Evolutionary conservation across 2,888 invertebrate species (phyloP).

Genomic region (Callyntrura guangdongensis): DNA sequence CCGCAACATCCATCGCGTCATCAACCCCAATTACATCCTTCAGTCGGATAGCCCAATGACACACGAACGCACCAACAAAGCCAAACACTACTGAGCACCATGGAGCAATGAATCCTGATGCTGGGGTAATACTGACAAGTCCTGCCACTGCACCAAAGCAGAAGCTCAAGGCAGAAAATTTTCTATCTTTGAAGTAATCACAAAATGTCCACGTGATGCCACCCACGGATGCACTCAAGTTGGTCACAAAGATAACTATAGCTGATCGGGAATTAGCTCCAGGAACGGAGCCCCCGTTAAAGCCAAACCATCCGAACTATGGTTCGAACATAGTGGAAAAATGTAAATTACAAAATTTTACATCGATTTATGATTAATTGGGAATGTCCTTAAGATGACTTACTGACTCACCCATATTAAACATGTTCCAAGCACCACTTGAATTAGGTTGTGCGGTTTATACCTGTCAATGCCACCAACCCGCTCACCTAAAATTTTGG

Average conservation of each 20-base stretch:
- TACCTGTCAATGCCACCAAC: slow-evolving; percentile 50
- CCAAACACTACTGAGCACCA: slow-evolving; percentile 78
- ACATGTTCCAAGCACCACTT: slow-evolving; percentile 80
- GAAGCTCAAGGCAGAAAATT: slow-evolving; percentile 80
- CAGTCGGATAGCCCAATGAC: slow-evolving; percentile 76
- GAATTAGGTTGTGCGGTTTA: slow-evolving; percentile 80
- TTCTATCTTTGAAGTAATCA: slow-evolving; percentile 77
- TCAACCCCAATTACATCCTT: slow-evolving; percentile 77
- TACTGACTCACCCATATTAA: no score
- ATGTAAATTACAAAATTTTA: no score
- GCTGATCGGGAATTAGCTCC: slow-evolving; percentile 80
- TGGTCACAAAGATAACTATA: slow-evolving; percentile 77
- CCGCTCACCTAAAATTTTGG: slow-evolving; percentile 78
- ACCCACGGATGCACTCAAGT: slow-evolving; percentile 79
- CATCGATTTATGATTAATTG: no score
- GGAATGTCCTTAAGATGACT: no score
- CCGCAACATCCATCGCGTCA: slow-evolving; percentile 81
- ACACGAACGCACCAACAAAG: slow-evolving; percentile 75
- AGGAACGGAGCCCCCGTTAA: slow-evolving; percentile 60
- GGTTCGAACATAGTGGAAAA: no score
- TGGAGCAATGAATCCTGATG: slow-evolving; percentile 77
- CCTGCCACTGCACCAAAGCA: slow-evolving; percentile 82
- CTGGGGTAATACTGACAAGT: slow-evolving; percentile 72
- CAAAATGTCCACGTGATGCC: slow-evolving; percentile 82
- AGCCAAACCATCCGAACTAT: slow-evolving; percentile 83